Evolutionary conservation across 2,888 invertebrate species (phyloP).

Genomic region (Dione vanillae): DNA sequence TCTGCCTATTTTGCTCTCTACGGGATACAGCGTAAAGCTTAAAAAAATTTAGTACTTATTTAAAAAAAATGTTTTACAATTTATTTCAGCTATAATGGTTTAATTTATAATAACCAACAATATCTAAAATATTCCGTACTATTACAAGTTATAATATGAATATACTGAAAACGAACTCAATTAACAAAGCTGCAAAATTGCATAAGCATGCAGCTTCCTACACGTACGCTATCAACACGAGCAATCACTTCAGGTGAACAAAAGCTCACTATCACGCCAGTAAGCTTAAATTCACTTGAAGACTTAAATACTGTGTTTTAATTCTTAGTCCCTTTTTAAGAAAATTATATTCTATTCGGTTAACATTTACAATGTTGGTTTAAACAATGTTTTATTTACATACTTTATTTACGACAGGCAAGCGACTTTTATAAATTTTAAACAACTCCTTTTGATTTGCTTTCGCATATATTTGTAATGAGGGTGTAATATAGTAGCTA

Average conservation of each 20-base stretch:
- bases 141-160: neutral
- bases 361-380: neutral
- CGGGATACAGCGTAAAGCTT: too few relatives aligned
- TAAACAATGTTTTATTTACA: neutral
- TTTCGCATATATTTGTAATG: neutral
- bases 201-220: neutral
- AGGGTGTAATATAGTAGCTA: too few relatives aligned
- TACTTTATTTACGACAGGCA: neutral
- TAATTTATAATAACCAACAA: too few relatives aligned
- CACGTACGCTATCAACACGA: constrained; percentile 26
- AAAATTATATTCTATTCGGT: neutral
- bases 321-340: neutral
- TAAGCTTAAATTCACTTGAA: constrained; percentile 14
- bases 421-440: neutral
- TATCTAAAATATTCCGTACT: neutral
- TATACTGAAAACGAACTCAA: neutral
- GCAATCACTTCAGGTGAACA: constrained; percentile 29
- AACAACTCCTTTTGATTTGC: neutral
- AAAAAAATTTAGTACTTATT: too few relatives aligned
- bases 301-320: constrained; percentile 4
- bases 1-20: too few relatives aligned
- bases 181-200: constrained; percentile 11
- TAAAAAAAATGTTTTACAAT: too few relatives aligned
- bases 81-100: too few relatives aligned
- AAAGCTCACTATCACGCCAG: neutral